Base-by-base conservation (phyloP, 2,797 vertebrate genomes). In the Synanceia verrucosa region DNA sequence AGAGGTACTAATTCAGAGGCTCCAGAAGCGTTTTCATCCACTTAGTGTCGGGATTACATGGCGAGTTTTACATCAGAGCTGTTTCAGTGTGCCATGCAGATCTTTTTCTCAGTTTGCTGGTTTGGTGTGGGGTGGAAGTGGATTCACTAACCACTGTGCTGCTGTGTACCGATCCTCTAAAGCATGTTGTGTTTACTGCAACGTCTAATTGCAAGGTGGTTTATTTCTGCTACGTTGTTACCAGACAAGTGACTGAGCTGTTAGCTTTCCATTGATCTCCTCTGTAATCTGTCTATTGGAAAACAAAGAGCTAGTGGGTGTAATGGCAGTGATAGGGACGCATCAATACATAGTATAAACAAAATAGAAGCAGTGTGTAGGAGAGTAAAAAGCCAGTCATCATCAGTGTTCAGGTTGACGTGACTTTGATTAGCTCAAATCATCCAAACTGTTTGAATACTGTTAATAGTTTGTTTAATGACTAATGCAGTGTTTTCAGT, bases 261-360 rank as follows among this genome's bases (percentile, higher is more conserved):
- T 72, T 83, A 47, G 57, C 70, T 52, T 73, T 44, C 34, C 52
- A 82, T 64, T 82, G 74, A 89, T 88, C 73, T 83, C 48, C 37
- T 74, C 52, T 87, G 76, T 81, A 83, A 85, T 89, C 56, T 46
- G 67, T 71, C 65, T 72, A 70, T 83, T 77, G 66, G 67, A 83
- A 84, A 87, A 86, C 78, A 85, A 85, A 83, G 71, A 78, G 76
- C 56, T 47, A 53, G 84, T 82, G 82, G 85, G 81, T 77, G 76
- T 84, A 63, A 76, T 61, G 44, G 72, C 71, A 67, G 34, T 48
- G 61, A 73, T 58, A 73, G 46, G 46, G 61, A 74, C 36, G 68
- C 70, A 78, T 78, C 70, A 73, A 46, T 74, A 74, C 58, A 73
- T 43, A 67, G 59, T 74, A 57, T 66, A 60, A 67, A 79, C 21